A percentile compares a stretch with the other conserved stretches of the same genome.
These are phyloP conservation scores for Tyrophagus putrescentiae DNA, from an alignment of 1,140 invertebrate species.

Conservation along the genomic window DNA sequence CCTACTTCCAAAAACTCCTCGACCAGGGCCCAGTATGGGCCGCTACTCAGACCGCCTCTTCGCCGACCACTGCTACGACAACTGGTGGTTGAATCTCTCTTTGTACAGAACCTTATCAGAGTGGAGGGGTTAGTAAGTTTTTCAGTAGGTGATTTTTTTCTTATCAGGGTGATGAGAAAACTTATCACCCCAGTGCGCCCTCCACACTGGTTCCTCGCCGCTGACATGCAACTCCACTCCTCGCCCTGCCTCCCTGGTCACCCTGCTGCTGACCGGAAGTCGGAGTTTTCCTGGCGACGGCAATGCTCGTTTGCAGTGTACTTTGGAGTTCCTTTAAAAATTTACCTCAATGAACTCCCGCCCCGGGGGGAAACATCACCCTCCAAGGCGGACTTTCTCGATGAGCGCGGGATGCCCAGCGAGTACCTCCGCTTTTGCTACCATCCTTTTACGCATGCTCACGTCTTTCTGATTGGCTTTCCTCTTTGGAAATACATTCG, in stretches of 20 bases:
- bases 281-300: neutral
- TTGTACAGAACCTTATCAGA: slow-evolving; percentile 3
- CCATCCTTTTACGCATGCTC: neutral
- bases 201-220: neutral
- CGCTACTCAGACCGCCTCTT: slow-evolving; percentile 17
- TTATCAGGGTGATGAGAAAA: no score
- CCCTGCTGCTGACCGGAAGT: neutral
- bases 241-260: neutral
- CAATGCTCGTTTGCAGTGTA: neutral
- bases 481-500: neutral
- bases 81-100: slow-evolving; percentile 24
- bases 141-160: no score
- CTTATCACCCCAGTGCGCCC: no score
- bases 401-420: neutral
- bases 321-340: neutral
- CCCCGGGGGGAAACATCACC: neutral
- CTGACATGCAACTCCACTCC: neutral
- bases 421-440: neutral
- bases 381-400: neutral
- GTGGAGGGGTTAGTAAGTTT: slow-evolving; percentile 5
- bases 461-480: slow-evolving; percentile 13
- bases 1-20: slow-evolving; percentile 19
- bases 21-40: slow-evolving; percentile 22
- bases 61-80: slow-evolving; percentile 19
- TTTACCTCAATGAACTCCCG: neutral